Evolutionary conservation across 2,113 vertebrate species (phyloP).

Genomic region (Centropus bengalensis): DNA sequence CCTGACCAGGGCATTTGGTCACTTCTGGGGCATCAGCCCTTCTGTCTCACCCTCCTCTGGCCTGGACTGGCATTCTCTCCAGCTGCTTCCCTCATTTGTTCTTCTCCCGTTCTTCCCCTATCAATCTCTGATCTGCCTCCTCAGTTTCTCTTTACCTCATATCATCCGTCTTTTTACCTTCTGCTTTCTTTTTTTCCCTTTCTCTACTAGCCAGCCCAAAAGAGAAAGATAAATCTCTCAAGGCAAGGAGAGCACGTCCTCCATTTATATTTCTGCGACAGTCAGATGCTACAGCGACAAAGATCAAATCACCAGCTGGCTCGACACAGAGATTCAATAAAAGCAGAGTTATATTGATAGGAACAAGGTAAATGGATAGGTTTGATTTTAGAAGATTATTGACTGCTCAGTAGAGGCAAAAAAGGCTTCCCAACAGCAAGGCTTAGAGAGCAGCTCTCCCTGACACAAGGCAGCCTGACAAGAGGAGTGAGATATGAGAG

Average conservation of each 20-base stretch:
- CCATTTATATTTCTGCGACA: not conserved
- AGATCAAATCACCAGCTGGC: slow-evolving; percentile 34
- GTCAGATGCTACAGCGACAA: not conserved
- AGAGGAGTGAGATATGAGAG: not conserved
- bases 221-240: slow-evolving; percentile 42
- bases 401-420: slow-evolving; percentile 13
- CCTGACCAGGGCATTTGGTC: not conserved
- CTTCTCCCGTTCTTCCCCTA: not conserved
- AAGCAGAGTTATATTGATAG: slow-evolving; percentile 23
- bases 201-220: slow-evolving; percentile 42
- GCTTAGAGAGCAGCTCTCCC: not conserved
- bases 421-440: not conserved
- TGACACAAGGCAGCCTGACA: not conserved
- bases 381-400: slow-evolving; percentile 58
- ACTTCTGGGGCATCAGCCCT: not conserved
- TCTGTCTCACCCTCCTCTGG: not conserved
- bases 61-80: not conserved
- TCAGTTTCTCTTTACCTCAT: not conserved
- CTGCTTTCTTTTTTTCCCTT: not conserved
- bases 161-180: slow-evolving; percentile 30
- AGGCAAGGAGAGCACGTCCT: slow-evolving; percentile 50
- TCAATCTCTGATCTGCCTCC: not conserved
- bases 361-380: slow-evolving; percentile 50
- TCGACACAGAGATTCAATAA: slow-evolving; percentile 27
- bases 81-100: not conserved